phyloP scores from a whole-genome alignment of 2,888 invertebrate genomes.

The Zelleria hepariella region DNA sequence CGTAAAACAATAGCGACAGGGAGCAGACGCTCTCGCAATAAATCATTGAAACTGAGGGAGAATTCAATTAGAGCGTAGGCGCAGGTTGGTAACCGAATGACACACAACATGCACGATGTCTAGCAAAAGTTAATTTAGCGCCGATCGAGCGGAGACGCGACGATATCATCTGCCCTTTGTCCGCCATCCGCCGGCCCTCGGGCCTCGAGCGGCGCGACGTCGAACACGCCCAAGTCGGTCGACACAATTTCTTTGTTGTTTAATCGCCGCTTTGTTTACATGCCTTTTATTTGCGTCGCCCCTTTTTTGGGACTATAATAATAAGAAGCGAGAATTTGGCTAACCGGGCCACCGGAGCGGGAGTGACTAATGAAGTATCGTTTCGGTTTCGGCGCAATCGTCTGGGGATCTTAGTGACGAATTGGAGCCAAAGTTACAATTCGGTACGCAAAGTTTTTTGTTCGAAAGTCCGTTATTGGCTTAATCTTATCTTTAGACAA shows the following conservation, averaged over 20 bases:
- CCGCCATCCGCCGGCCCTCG: slow-evolving; percentile 16
- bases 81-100: background rate
- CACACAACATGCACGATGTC: slow-evolving; percentile 6
- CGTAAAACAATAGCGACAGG: background rate
- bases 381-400: background rate
- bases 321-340: background rate
- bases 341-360: background rate
- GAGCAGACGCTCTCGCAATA: background rate
- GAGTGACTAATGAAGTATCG: background rate
- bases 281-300: background rate
- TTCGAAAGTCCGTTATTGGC: too few relatives aligned
- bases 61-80: background rate
- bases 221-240: slow-evolving; percentile 4
- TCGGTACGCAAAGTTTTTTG: too few relatives aligned
- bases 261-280: slow-evolving; percentile 3
- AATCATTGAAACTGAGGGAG: background rate
- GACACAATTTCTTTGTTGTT: slow-evolving; percentile 16
- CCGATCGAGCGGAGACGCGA: slow-evolving; percentile 17
- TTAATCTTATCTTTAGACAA: too few relatives aligned
- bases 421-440: background rate
- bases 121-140: slow-evolving; percentile 28
- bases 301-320: background rate
- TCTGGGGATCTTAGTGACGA: background rate
- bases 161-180: slow-evolving; percentile 23
- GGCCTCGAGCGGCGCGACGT: background rate